These are phyloP conservation scores for Erethizon dorsatum DNA, from an alignment of 2,797 vertebrate species.

Conservation along the genomic window DNA sequence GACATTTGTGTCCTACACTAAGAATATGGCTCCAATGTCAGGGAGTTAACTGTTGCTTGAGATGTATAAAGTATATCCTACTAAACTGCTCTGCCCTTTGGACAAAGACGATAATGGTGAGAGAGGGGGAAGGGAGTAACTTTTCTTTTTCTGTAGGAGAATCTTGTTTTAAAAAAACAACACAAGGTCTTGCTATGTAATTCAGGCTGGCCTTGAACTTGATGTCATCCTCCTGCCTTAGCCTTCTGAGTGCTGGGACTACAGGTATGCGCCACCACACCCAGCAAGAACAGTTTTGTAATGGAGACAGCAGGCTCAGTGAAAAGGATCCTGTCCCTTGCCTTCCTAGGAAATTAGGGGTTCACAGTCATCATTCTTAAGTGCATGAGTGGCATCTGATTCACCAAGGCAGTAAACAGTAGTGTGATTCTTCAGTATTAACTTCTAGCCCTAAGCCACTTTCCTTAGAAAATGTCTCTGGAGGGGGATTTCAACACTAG, in stretches of 20 bases:
- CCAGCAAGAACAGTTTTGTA: neutral
- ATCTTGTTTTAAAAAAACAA: neutral
- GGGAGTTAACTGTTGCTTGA: conserved; percentile 58
- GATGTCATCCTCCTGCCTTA: neutral
- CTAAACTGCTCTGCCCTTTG: conserved; percentile 46
- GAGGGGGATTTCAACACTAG: neutral
- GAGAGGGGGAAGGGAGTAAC: neutral
- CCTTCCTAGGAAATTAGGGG: neutral
- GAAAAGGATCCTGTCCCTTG: neutral
- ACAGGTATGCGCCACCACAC: neutral
- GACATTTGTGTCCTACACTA: conserved; percentile 20
- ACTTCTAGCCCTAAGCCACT: conserved; percentile 3
- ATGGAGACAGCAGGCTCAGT: conserved; percentile 22
- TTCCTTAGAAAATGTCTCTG: conserved; percentile 64
- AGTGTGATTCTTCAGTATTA: conserved; percentile 11
- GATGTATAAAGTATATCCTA: conserved; percentile 52
- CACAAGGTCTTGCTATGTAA: neutral
- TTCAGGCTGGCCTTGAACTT: neutral
- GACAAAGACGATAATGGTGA: neutral
- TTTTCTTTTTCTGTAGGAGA: conserved; percentile 21
- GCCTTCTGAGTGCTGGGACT: neutral
- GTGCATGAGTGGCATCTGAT: neutral
- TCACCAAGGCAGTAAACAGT: neutral
- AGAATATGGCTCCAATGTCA: conserved; percentile 53
- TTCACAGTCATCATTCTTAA: neutral